Evolutionary conservation across 1,140 invertebrate genomes (phyloP).

Genomic region (Ostrea denselamellosa): DNA sequence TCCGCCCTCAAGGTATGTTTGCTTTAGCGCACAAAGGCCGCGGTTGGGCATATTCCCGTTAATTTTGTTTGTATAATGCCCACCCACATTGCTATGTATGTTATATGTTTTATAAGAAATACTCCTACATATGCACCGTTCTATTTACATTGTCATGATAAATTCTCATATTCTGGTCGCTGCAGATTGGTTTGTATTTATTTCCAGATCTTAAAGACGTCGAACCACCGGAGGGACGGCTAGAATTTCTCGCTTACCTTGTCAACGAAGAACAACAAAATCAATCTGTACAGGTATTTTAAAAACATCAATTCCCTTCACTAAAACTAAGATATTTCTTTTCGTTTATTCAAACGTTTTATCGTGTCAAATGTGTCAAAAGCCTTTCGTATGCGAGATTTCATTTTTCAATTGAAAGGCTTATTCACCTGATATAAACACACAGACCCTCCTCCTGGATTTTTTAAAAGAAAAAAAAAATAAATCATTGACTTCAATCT

Average conservation of each 20-base stretch:
- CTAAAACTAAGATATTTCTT: neutral
- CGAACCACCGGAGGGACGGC: slow-evolving; percentile 64
- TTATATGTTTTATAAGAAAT: neutral
- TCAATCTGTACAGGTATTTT: slow-evolving; percentile 61
- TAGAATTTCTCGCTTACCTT: slow-evolving; percentile 73
- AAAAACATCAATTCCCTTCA: neutral
- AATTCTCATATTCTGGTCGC: too few species aligned
- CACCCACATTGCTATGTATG: neutral
- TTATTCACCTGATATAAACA: too few species aligned
- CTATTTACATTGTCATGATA: neutral
- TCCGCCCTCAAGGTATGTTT: too few species aligned
- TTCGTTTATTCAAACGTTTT: neutral
- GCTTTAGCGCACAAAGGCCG: too few species aligned
- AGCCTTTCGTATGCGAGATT: neutral
- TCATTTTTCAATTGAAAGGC: neutral
- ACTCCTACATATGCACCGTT: neutral
- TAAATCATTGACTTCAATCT: too few species aligned
- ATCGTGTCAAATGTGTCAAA: slow-evolving; percentile 27
- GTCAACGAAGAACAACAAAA: slow-evolving; percentile 67
- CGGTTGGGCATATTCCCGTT: too few species aligned
- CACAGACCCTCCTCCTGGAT: too few species aligned
- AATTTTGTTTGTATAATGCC: neutral
- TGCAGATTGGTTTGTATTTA: neutral
- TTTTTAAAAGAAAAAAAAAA: too few species aligned
- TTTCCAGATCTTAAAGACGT: slow-evolving; percentile 65